Conservation (phyloP, 2,888 invertebrate genomes). For the Mongoloraphidia duomilia region DNA sequence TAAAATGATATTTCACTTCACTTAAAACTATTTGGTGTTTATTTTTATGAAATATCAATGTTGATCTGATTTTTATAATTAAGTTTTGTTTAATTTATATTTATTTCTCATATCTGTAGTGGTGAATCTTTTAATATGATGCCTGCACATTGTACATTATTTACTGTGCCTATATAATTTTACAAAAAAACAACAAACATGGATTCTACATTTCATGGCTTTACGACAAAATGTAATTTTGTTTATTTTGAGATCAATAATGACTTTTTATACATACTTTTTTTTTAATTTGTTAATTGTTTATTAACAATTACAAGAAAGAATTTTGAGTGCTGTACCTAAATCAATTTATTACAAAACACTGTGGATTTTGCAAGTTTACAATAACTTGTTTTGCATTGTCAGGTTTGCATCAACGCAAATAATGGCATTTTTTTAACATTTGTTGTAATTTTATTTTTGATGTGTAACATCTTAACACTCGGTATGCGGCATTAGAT, state of each 20-base stretch:
- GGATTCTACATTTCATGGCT: neutral
- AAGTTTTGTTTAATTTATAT: neutral
- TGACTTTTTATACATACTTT: neutral
- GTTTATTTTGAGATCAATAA: neutral
- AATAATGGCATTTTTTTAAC: no score
- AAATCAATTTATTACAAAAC: no score
- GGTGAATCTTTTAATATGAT: constrained; percentile 9
- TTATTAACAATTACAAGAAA: no score
- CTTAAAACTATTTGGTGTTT: constrained; percentile 11
- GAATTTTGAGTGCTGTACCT: no score
- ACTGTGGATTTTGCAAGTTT: no score
- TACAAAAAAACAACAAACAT: neutral
- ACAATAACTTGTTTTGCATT: no score
- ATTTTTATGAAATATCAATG: constrained; percentile 12
- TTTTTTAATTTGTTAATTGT: neutral
- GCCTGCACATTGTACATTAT: constrained; percentile 11
- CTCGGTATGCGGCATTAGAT: no score
- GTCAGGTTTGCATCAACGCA: no score
- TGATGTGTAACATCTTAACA: no score
- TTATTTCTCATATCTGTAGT: constrained; percentile 7
- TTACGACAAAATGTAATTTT: neutral
- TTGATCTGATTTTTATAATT: constrained; percentile 8
- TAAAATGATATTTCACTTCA: constrained; percentile 7
- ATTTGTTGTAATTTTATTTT: no score
- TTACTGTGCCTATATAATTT: constrained; percentile 6